Evolutionary conservation across 1,140 invertebrate species (phyloP), one percentile per base, ranked within the genome.

Genomic region (Eriocheir sinensis): DNA sequence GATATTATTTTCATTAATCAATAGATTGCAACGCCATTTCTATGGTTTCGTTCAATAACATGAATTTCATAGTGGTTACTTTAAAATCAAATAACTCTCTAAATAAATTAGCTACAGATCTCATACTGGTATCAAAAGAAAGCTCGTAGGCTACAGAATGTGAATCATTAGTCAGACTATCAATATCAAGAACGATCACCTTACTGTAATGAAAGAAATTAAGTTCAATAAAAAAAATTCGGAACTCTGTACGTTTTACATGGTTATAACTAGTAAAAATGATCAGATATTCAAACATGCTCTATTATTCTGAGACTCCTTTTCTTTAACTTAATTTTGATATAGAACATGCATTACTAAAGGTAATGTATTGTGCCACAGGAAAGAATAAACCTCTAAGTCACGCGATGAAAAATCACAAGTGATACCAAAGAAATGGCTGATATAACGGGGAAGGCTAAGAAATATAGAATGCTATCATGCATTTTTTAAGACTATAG

Each of bases 381-480:
- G 80, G 80, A 83, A 83, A 15, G 80, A 6, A 83, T 27, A 83
- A 83, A 0, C n/a, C 27, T n/a, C 27, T 27, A 6, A 83, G 80
- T 83, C 27, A 83, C 3, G 80, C n/a, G 80, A 3, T 83, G 8
- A 53, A 53, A n/a, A 53, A 53, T 53, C 8, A 2, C 48, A 12
- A 53, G 48, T 53, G 48, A 3, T 53, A 53, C 48, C 8, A 53
- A 53, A 9, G 48, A 53, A 53, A 53, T 53, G 9, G 48, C 9
- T 53, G 36, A 34, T 83, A 83, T 83, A 30, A 44, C 86, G 38
- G 21, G 86, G 34, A 89, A 89, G 86, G 34, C 86, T 36, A 89
- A 48, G 86, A 89, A 36, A 89, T 40, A 36, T n/a, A 36, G 34
- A 40, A 89, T 36, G 36, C 86, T 4, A 4, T 83, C 2, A 83